Base-by-base conservation (phyloP, 2,113 vertebrate genomes). In the Phyllostomus hastatus region DNA sequence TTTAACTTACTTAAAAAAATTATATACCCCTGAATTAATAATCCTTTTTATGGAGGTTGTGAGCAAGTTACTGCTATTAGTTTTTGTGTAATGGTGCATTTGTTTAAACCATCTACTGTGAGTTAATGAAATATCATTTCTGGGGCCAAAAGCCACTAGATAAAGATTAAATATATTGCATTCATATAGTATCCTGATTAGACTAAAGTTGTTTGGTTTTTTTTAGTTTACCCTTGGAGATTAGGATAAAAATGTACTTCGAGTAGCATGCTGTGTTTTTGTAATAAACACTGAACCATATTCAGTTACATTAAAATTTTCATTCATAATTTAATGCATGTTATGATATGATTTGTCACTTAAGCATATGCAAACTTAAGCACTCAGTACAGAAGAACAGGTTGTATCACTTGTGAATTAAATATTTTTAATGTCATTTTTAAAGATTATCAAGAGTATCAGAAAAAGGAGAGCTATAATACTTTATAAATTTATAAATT, bases 261-360 rank as follows among this genome's bases (percentile, higher is more conserved):
- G 41, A 90, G 54, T 38, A 87, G 9, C 67, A 72, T 46, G 84
- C 67, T 96, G 7, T 91, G 88, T 95, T 90, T 95, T 94, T 70
- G 1, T 91, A 95, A 67, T 96, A 95, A 96, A 96, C 64, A 73
- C 35, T 90, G 90, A 97, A 84, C 95, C 90, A 76, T 75, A 90
- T 52, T 97, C 94, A 95, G 54, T 94, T 88, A 81, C 28, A 90
- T 4, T 91, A 61, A 59, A 43, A 95, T 95, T 95, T 93, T 91
- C 85, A 88, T 97, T 97, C 81, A 94, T 95, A 96, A 95, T 95
- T 97, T 96, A 95, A 86, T 97, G 90, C 93, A 43, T 91, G 52
- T 96, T 97, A 61, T 97, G 94, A 97, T 92, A 73, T 38, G 50
- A 90, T 97, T 92, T 96, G 75, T 95, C 66, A 93, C 72, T 88